Evolutionary conservation across 1,140 invertebrate genomes (phyloP).

Genomic region (Drosophila dunni): DNA sequence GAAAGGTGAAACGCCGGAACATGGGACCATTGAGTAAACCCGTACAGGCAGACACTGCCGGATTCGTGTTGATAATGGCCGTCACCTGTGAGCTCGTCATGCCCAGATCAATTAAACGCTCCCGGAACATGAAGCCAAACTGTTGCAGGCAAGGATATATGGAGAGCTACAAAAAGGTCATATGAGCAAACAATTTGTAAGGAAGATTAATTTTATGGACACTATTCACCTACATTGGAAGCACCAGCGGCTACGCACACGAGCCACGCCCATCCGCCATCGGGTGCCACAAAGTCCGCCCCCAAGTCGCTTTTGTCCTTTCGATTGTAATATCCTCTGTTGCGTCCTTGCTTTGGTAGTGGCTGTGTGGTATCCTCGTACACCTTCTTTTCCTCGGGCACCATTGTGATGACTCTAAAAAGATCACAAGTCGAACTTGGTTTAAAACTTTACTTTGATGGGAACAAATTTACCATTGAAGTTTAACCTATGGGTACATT

Average conservation of each 20-base stretch:
- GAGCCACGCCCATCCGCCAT: conserved; percentile 83
- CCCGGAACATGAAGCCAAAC: conserved; percentile 88
- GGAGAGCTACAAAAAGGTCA: conserved; percentile 85
- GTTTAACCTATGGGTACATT: no score
- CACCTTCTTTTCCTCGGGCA: conserved; percentile 53
- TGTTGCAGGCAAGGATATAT: conserved; percentile 88
- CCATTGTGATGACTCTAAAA: neutral
- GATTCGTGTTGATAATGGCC: conserved; percentile 88
- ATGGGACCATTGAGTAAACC: conserved; percentile 88
- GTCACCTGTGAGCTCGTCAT: conserved; percentile 87
- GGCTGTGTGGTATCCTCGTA: conserved; percentile 72
- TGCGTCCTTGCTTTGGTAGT: conserved; percentile 21
- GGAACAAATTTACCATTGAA: no score
- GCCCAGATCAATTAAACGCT: conserved; percentile 86
- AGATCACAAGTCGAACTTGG: neutral
- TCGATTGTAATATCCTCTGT: conserved; percentile 54
- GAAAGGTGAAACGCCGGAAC: conserved; percentile 87
- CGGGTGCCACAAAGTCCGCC: conserved; percentile 78
- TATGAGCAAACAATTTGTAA: neutral
- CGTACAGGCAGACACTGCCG: conserved; percentile 87
- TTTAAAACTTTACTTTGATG: no score
- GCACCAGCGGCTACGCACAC: conserved; percentile 80
- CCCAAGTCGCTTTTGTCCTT: conserved; percentile 80
- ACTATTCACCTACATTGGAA: conserved; percentile 75
- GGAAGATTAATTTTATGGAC: neutral